Evolutionary conservation across 2,888 invertebrate genomes (phyloP).

Genomic region (Bunonema sp.): DNA sequence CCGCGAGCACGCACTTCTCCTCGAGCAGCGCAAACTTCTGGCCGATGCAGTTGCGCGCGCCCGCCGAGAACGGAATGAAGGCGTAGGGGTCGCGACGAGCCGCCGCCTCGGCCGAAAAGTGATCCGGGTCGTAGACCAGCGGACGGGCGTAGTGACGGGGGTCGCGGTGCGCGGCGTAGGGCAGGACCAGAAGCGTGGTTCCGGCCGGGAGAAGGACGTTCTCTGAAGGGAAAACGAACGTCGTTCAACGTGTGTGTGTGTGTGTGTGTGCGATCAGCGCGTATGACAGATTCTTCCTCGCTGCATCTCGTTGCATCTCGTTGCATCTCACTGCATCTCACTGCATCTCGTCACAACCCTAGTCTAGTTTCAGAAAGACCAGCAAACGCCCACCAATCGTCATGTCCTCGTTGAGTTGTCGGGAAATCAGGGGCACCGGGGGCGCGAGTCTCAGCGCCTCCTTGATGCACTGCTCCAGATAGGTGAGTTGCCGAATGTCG

Average conservation of each 20-base stretch:
- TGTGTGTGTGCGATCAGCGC: no score
- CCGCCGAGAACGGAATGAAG: conserved; percentile 50
- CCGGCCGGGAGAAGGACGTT: conserved; percentile 12
- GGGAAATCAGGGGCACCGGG: conserved; percentile 37
- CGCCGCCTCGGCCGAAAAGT: conserved; percentile 44
- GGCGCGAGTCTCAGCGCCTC: conserved; percentile 41
- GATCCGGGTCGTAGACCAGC: conserved; percentile 44
- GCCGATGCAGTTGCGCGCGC: conserved; percentile 49
- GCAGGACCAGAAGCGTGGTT: conserved; percentile 12
- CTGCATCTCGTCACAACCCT: no score
- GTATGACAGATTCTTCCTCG: no score
- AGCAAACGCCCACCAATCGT: conserved; percentile 16
- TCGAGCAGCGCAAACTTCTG: conserved; percentile 43
- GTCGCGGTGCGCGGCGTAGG: conserved; percentile 17
- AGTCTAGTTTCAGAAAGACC: conserved; percentile 6
- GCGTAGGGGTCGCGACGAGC: conserved; percentile 46
- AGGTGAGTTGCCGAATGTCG: conserved; percentile 30
- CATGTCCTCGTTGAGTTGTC: conserved; percentile 43
- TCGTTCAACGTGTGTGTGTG: no score
- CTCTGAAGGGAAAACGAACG: no score
- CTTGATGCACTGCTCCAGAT: conserved; percentile 38
- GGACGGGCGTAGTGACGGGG: conserved; percentile 38
- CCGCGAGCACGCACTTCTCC: conserved; percentile 46
- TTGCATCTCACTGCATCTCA: no score
- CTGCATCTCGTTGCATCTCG: no score